Evolutionary conservation across 2,113 vertebrate genomes (phyloP).

Genomic region (Myrmophylax atrothorax): DNA sequence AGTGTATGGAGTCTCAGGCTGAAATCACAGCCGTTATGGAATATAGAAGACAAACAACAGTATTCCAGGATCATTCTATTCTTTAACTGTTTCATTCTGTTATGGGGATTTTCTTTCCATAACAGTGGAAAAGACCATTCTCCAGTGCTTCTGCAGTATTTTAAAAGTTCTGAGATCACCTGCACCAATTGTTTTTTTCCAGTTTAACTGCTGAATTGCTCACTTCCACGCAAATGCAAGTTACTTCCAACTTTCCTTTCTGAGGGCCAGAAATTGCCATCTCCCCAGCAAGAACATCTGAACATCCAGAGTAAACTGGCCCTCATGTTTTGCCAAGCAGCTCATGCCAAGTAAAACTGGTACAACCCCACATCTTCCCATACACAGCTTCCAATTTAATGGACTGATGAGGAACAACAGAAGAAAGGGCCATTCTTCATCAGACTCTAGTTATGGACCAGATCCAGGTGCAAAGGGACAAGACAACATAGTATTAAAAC

Average conservation of each 20-base stretch:
- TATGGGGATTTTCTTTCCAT: neutral
- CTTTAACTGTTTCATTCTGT: neutral
- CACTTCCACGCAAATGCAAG: neutral
- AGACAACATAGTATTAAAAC: neutral
- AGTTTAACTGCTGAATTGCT: neutral
- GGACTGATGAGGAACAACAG: neutral
- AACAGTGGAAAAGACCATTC: neutral
- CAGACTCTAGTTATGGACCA: neutral
- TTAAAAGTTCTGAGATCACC: conserved; percentile 20
- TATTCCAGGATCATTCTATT: neutral
- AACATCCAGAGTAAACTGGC: neutral
- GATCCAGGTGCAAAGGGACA: neutral
- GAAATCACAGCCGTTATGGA: neutral
- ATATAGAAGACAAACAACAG: neutral
- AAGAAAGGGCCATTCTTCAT: neutral
- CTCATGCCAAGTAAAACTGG: neutral
- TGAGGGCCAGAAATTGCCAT: neutral
- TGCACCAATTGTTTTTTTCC: neutral
- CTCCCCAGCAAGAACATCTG: neutral
- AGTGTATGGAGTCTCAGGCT: neutral
- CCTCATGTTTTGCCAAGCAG: neutral
- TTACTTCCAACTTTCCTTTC: conserved; percentile 35
- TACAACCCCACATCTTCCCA: neutral
- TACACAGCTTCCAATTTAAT: neutral
- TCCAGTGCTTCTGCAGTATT: neutral